Evolutionary conservation across 2,113 vertebrate species (phyloP).

Genomic region (Otis tarda): DNA sequence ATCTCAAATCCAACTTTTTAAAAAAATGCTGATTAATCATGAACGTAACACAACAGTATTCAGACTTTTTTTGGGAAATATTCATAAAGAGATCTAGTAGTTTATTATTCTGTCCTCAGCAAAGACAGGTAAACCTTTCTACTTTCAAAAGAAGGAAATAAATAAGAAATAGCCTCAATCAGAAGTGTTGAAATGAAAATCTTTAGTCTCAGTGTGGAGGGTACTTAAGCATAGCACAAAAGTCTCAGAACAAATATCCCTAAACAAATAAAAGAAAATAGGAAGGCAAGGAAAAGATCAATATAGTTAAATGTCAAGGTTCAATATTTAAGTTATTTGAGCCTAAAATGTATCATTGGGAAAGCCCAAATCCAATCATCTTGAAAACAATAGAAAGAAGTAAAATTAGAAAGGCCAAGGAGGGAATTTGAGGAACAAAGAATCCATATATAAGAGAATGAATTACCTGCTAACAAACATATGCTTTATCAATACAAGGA

Average conservation of each 20-base stretch:
- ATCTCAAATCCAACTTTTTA: neutral
- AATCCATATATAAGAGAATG: neutral
- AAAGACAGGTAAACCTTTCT: neutral
- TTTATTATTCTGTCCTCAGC: neutral
- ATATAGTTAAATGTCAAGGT: conserved; percentile 47
- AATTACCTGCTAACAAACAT: neutral
- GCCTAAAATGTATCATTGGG: conserved; percentile 21
- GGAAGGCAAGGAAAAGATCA: neutral
- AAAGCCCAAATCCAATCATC: conserved; percentile 24
- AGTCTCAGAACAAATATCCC: conserved; percentile 19
- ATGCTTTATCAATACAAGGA: neutral
- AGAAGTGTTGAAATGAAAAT: conserved; percentile 6
- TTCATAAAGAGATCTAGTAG: neutral
- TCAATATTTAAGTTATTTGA: conserved; percentile 39
- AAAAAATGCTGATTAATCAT: neutral
- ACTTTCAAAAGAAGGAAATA: neutral
- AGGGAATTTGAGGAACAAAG: neutral
- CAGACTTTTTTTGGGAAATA: neutral
- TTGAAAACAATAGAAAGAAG: neutral
- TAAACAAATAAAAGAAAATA: conserved; percentile 33
- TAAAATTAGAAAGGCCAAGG: conserved; percentile 17
- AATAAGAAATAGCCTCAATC: neutral
- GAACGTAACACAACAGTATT: neutral
- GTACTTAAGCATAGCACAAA: neutral
- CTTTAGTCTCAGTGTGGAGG: neutral